A percentile compares a stretch with the other conserved stretches of the same genome.
phyloP scores from a whole-genome alignment of 2,113 vertebrate species.

The Halcyon senegalensis region DNA sequence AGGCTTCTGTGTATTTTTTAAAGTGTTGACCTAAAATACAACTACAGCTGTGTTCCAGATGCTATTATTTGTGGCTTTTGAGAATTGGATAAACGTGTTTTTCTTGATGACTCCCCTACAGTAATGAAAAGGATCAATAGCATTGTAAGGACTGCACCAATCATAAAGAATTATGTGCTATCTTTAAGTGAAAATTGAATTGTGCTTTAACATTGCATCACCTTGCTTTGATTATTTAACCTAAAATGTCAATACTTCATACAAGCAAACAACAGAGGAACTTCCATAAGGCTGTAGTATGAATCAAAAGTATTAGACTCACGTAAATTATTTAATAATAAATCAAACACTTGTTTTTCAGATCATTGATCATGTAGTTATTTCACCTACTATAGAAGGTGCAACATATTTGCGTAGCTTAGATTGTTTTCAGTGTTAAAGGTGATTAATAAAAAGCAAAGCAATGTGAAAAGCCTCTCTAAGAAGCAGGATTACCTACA shows the following conservation, averaged over 20 bases:
- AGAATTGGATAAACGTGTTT: constrained; percentile 66
- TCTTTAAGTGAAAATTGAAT: constrained; percentile 83
- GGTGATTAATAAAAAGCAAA: constrained; percentile 48
- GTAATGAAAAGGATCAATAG: constrained; percentile 77
- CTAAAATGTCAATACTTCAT: constrained; percentile 73
- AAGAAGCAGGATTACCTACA: background rate
- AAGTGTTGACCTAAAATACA: constrained; percentile 53
- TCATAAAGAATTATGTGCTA: constrained; percentile 74
- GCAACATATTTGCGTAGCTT: background rate
- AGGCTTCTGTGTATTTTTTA: background rate
- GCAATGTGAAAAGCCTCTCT: constrained; percentile 3
- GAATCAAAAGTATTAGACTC: constrained; percentile 45
- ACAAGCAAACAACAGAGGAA: constrained; percentile 49
- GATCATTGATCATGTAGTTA: constrained; percentile 57
- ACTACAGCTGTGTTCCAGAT: constrained; percentile 63
- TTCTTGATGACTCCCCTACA: constrained; percentile 71
- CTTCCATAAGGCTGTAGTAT: constrained; percentile 13
- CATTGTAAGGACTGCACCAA: constrained; percentile 70
- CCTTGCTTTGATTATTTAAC: constrained; percentile 81
- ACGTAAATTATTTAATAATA: constrained; percentile 41
- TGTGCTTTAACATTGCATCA: constrained; percentile 72
- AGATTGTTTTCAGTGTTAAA: constrained; percentile 12
- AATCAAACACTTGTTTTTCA: constrained; percentile 41
- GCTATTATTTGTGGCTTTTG: constrained; percentile 71
- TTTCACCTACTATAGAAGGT: constrained; percentile 3